Base-by-base conservation (phyloP, 2,888 invertebrate species). In the Amiota minor region DNA sequence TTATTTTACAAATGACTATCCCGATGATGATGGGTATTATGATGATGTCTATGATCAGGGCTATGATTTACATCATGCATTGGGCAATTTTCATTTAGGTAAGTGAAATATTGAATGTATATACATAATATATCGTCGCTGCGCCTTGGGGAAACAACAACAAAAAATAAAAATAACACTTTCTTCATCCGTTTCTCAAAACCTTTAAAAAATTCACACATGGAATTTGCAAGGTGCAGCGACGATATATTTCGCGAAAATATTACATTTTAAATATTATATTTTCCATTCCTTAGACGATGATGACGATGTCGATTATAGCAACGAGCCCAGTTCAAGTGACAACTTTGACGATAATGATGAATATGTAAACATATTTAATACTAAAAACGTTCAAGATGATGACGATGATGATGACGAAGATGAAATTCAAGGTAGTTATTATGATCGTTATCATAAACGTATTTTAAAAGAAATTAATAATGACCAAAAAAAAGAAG, bases 1-100 rank as follows among this genome's bases (percentile, higher is more conserved):
- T 80, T 92, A 95, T 86, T 94, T 93, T 92, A 91, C 92, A 75
- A 95, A 96, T 84, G 95, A 95, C 71, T 96, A 96, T 88, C 95
- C 95, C 0, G 94, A 94, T 82, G 92, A 92, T 0, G 93, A 93
- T 69, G 90, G 14, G 50, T 11, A 11, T 9, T 67, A n/a, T 72
- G 88, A 91, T 14, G 76, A 79, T 76, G 89, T 91, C 79, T 87
- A 88, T 2, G 88, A 90, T 49, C 88, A 92, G 9, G 93, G 78
- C 93, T 95, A 90, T 88, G 92, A 23, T 23, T 0, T 35, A 35
- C 2, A 8, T 53, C 86, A 87, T 67, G 93, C 93, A 45, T 91
- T 94, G 86, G 89, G 92, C 76, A 90, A 82, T 75, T 83, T 88
- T 71, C 80, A 87, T 73, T 78, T 90, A 12, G 88, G 89, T 89